Evolutionary conservation across 2,113 vertebrate species (phyloP).

Genomic region (Nettapus auritus): DNA sequence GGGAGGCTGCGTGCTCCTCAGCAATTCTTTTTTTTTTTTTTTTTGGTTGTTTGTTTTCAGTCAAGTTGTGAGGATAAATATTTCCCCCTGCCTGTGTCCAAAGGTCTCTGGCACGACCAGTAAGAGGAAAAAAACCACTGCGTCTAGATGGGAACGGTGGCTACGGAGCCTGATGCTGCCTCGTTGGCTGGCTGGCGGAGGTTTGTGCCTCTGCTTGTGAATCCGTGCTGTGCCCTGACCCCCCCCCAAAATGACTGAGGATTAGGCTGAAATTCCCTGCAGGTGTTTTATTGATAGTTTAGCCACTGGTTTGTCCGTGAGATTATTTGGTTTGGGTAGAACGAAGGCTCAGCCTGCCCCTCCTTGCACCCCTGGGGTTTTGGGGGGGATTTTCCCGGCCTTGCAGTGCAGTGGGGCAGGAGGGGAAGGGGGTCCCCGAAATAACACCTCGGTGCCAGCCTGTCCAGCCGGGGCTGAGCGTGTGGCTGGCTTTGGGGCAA

Average conservation of each 20-base stretch:
- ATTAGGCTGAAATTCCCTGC: conserved; percentile 10
- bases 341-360: background rate
- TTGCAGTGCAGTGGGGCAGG: fast-evolving
- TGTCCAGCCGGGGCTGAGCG: background rate
- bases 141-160: background rate
- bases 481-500: background rate
- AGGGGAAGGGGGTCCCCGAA: background rate
- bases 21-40: background rate
- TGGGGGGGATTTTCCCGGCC: background rate
- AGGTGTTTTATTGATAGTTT: background rate
- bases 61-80: background rate
- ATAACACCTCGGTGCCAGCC: fast-evolving
- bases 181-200: background rate
- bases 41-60: background rate
- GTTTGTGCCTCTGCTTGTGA: background rate
- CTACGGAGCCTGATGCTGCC: background rate
- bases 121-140: fast-evolving
- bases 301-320: background rate
- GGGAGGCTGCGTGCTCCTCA: background rate
- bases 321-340: background rate
- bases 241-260: background rate
- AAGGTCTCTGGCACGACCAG: background rate
- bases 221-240: background rate
- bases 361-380: background rate
- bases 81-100: background rate